Evolutionary conservation across 2,113 vertebrate genomes (phyloP).

Genomic region (Procavia capensis): DNA sequence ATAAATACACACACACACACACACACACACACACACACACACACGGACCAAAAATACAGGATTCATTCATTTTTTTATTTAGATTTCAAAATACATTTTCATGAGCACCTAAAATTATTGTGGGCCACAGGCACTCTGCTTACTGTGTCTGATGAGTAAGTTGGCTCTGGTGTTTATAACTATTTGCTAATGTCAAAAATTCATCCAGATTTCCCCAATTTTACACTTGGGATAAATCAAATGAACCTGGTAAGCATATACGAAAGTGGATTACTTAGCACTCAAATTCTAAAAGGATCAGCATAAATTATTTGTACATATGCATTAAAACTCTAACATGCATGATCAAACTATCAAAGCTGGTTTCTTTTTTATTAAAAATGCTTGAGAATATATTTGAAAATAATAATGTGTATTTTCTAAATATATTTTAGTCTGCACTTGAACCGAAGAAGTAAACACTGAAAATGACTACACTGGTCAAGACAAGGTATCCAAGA

Average conservation of each 20-base stretch:
- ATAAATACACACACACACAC: no score
- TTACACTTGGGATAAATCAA: background rate
- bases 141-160: background rate
- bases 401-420: background rate
- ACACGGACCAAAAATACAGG: background rate
- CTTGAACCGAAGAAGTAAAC: background rate
- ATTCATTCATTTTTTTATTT: background rate
- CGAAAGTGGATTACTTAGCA: background rate
- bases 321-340: background rate
- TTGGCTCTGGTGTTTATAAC: background rate
- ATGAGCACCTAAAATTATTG: background rate
- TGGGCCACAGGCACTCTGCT: background rate
- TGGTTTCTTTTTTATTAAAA: background rate
- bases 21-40: background rate
- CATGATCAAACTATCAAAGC: background rate
- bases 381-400: background rate
- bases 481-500: background rate
- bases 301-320: background rate
- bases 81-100: background rate
- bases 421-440: background rate
- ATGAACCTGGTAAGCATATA: background rate
- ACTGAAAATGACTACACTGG: background rate
- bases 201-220: background rate
- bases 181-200: background rate
- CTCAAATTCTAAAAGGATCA: background rate